Evolutionary conservation across 53 echinoderm and acorn worm genomes (phyloP).

Genomic region (Echinarachnius parma): DNA sequence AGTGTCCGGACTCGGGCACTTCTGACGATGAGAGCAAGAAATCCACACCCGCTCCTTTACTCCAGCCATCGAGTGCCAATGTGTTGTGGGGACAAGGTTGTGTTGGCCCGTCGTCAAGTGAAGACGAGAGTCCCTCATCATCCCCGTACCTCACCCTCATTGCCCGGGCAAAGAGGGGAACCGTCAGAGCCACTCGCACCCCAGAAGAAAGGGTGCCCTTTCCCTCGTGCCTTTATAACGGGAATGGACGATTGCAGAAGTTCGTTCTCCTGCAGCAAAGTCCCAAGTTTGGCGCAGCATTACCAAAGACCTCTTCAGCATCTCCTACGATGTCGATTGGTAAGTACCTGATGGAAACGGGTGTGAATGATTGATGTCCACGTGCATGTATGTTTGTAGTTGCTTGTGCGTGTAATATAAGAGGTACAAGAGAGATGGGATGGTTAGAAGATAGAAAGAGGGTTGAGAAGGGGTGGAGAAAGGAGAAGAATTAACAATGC

Average conservation of each 20-base stretch:
- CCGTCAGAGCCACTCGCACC: not conserved
- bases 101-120: not conserved
- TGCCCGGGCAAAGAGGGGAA: not conserved
- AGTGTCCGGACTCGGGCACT: not conserved
- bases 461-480: no score
- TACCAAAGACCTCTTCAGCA: not conserved
- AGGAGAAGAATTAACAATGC: no score
- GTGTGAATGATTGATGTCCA: no score
- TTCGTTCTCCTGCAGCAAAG: slow-evolving; percentile 12
- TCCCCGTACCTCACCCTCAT: not conserved
- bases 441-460: no score
- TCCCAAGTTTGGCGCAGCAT: slow-evolving; percentile 3
- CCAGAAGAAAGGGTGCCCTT: not conserved
- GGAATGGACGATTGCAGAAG: slow-evolving; percentile 18
- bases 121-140: not conserved
- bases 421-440: no score
- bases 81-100: slow-evolving; percentile 9
- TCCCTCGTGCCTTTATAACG: slow-evolving; percentile 12
- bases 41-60: not conserved
- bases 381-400: no score
- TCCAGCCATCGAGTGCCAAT: slow-evolving; percentile 14
- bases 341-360: no score
- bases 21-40: not conserved
- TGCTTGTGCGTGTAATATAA: no score
- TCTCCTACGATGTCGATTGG: no score